Evolutionary conservation across 2,888 invertebrate species (phyloP).

Genomic region (Xanthia icteritia): DNA sequence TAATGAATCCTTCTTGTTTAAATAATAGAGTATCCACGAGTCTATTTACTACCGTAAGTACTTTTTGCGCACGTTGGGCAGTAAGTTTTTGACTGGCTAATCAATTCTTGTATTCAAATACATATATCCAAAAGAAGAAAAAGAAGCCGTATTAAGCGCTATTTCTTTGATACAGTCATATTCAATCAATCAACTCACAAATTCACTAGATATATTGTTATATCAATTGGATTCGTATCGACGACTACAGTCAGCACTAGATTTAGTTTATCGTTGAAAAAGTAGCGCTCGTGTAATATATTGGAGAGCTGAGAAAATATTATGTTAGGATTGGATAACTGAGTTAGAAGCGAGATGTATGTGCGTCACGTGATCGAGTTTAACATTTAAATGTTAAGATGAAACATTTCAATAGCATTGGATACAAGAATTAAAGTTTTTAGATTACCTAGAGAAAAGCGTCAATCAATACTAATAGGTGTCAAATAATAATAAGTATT

Average conservation of each 20-base stretch:
- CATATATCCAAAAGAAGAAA: not conserved
- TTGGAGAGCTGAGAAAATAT: constrained; percentile 75
- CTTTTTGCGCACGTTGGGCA: not conserved
- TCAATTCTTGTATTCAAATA: not conserved
- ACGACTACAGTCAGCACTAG: constrained; percentile 39
- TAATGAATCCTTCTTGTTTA: not conserved
- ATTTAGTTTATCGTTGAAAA: constrained; percentile 73
- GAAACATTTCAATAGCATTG: constrained; percentile 11
- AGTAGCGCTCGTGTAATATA: constrained; percentile 72
- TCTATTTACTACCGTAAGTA: not conserved
- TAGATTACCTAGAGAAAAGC: not conserved
- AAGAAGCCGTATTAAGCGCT: constrained; percentile 2
- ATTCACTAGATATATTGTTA: constrained; percentile 44
- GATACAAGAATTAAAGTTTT: not conserved
- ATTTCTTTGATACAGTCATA: constrained; percentile 28
- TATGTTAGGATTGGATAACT: constrained; percentile 79
- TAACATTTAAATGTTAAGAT: constrained; percentile 21
- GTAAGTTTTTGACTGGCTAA: not conserved
- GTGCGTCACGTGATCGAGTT: constrained; percentile 15
- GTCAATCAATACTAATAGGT: not conserved
- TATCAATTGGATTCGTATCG: constrained; percentile 43
- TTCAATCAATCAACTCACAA: constrained; percentile 35
- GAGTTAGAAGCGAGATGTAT: constrained; percentile 64
- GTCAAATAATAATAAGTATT: not conserved
- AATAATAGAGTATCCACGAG: not conserved